Evolutionary conservation across 2,113 vertebrate genomes (phyloP).

Genomic region (human (Homo sapiens)): DNA sequence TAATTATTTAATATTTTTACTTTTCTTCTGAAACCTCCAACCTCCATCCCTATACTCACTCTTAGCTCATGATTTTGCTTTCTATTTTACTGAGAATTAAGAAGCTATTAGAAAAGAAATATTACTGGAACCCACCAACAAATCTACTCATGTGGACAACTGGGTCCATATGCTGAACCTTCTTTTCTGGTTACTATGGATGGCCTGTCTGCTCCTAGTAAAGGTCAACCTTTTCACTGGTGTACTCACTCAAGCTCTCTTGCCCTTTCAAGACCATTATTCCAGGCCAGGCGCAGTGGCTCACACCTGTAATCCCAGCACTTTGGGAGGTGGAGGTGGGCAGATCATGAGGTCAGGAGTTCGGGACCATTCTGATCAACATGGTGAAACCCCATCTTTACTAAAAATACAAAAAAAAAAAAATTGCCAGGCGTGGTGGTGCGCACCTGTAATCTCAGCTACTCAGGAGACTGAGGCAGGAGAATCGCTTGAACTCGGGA

Average conservation of each 20-base stretch:
- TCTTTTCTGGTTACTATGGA: not conserved
- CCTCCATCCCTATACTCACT: not conserved
- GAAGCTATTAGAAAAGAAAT: not conserved
- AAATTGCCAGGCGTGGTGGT: no score
- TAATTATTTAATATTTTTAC: not conserved
- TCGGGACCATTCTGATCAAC: no score
- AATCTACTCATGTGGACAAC: not conserved
- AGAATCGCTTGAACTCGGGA: no score
- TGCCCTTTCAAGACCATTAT: not conserved
- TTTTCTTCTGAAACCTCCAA: not conserved
- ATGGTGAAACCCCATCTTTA: no score
- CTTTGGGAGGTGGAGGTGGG: no score
- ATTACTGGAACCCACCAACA: not conserved
- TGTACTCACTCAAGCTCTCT: rapidly evolving
- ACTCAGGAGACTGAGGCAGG: no score
- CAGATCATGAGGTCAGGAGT: no score
- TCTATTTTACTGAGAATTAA: not conserved
- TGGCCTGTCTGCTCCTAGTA: not conserved
- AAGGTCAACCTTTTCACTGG: not conserved
- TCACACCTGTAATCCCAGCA: no score
- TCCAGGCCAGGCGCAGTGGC: no score
- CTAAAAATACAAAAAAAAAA: no score
- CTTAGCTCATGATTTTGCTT: not conserved
- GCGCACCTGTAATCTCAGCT: no score
- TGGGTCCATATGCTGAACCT: not conserved